Base-by-base conservation (phyloP, 1,140 invertebrate genomes). In the Meteorus sp. region DNA sequence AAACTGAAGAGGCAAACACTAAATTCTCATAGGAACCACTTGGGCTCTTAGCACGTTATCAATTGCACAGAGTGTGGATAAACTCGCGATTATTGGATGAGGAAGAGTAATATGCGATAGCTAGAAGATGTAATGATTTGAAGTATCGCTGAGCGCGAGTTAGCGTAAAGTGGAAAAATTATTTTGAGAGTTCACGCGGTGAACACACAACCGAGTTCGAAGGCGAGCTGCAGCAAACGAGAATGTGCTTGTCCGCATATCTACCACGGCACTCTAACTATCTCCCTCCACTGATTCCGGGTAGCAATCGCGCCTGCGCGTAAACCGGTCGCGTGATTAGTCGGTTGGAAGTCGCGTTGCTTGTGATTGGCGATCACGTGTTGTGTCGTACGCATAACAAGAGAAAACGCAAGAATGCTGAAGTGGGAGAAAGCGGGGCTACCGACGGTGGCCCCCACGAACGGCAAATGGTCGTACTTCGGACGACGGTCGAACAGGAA, bases 171-270 rank as follows among this genome's bases (percentile, higher is more conserved):
- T 22, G 37, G n/a, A 20, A 9, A 23, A n/a, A n/a, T n/a, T n/a
- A n/a, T 23, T 2, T 3, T 11, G 33, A 44, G 53, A 17, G 33
- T 25, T 29, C 19, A 25, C 41, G 47, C 27, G 53, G 60, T 59
- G 57, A 56, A 61, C 64, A 57, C 60, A 56, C 62, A 64, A 75
- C 74, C 67, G 71, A 74, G 66, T 67, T 37, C 62, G 59, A 64
- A 44, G 65, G 51, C 67, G 73, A 61, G 55, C 72, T 66, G 68
- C 72, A 72, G 68, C 73, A 67, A 78, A 78, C 74, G 76, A 73
- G 73, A 63, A 71, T 72, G 67, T 67, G 66, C 63, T 66, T 61
- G 57, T 50, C 59, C 64, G 68, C 65, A 65, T 67, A 72, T 69
- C 66, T 63, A 39, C 61, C 71, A 70, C 69, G 70, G 76, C 73